Conservation (phyloP, 2,113 vertebrate species). For the Meleagris gallopavo region DNA sequence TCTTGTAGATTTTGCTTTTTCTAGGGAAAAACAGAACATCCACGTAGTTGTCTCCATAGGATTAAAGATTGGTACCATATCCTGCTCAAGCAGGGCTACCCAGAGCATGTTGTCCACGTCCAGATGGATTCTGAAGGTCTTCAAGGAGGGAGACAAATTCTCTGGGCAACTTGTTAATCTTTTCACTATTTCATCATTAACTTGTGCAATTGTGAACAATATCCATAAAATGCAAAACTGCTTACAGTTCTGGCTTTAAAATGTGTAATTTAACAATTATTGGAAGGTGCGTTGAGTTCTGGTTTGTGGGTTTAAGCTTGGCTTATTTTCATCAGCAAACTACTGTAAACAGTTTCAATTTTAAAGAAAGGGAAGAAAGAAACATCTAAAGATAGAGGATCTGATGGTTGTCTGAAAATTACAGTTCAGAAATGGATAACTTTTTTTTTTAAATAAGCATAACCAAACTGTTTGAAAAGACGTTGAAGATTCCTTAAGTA, state of each 20-base stretch:
- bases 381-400: not conserved
- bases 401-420: not conserved
- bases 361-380: not conserved
- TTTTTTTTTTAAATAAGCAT: not conserved
- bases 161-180: not conserved
- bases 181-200: conserved; percentile 37
- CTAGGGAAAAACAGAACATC: not conserved
- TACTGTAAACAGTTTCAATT: conserved; percentile 1
- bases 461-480: not conserved
- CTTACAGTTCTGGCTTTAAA: not conserved
- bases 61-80: not conserved
- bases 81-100: not conserved
- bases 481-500: not conserved
- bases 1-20: not conserved
- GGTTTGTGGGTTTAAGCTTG: not conserved
- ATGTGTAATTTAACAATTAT: conserved; percentile 18
- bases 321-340: not conserved
- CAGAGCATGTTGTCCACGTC: not conserved
- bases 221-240: not conserved
- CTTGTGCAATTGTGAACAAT: not conserved
- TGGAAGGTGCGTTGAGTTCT: not conserved
- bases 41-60: not conserved
- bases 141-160: not conserved
- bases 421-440: not conserved
- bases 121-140: not conserved